phyloP scores from a whole-genome alignment of 2,888 invertebrate species.

The Aphodius sticticus region DNA sequence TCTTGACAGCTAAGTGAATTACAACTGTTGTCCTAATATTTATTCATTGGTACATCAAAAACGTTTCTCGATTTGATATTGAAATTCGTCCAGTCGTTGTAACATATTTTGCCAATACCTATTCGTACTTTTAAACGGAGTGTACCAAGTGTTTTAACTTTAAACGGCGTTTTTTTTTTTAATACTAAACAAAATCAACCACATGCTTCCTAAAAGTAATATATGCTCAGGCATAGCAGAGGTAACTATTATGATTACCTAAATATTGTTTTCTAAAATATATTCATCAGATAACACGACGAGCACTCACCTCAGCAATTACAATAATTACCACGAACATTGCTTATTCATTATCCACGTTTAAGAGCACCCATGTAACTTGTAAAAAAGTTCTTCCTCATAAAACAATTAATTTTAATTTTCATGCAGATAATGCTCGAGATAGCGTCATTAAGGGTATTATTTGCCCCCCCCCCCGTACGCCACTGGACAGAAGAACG shows the following conservation, averaged over 20 bases:
- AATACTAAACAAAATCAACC: too few relatives aligned
- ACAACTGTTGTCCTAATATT: too few relatives aligned
- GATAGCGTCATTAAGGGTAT: neutral
- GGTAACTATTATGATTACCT: conserved; percentile 5
- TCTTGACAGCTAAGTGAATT: too few relatives aligned
- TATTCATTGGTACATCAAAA: too few relatives aligned
- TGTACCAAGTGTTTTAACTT: too few relatives aligned
- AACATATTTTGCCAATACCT: too few relatives aligned
- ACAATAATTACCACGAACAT: conserved; percentile 20
- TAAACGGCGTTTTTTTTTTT: too few relatives aligned
- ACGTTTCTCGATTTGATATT: too few relatives aligned
- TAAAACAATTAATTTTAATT: conserved; percentile 4
- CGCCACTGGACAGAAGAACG: neutral
- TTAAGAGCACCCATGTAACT: neutral
- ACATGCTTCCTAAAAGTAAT: neutral
- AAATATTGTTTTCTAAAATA: conserved; percentile 22
- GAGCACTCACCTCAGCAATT: conserved; percentile 6
- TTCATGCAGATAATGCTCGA: neutral
- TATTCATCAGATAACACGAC: conserved; percentile 16
- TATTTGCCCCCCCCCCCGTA: neutral
- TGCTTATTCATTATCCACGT: neutral
- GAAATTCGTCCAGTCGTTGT: too few relatives aligned
- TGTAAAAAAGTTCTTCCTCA: neutral
- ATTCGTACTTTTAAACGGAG: too few relatives aligned
- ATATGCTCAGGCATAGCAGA: neutral